Base-by-base conservation (phyloP, 2,797 vertebrate species). In the Acanthurus tractus region DNA sequence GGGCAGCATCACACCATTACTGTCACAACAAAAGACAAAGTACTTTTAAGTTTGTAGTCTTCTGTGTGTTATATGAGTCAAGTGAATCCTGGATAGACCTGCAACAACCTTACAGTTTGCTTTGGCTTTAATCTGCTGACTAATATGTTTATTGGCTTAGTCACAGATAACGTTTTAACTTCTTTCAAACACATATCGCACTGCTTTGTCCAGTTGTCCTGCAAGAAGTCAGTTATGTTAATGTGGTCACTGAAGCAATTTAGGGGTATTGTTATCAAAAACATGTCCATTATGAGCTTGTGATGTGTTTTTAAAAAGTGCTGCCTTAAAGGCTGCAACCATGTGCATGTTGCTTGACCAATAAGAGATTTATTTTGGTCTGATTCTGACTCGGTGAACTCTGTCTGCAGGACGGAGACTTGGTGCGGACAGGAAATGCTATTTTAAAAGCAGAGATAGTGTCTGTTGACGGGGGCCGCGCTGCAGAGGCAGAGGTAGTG, bases 21-120 rank as follows among this genome's bases (percentile, higher is more conserved):
- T 0, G 95, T 99, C 88, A 99, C 98, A 44, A 98, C 98, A 74
- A 99, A 99, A 93, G 98, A 99, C 93, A 98, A 98, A 76, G 93
- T 94, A 87, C 13, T 3, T 14, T 23, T 5, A n/a, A 66, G 48
- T 4, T 42, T 68, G 59, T 58, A 2, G 2, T 0, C 13, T 58
- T 5, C 25, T 20, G n/a, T 70, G 62, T 52, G 44, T 10, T 23
- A 23, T 3, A 34, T 55, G 44, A 14, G 29, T 14, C 5, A 0
- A 45, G 29, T 34, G 29, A 34, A 34, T 34, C 6, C 29, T 34
- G 29, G 6, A 34, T 34, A 34, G 7, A 34, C 29, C 29, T 34
- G 29, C 29, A 34, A 34, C 29, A 34, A 6, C 29, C 29, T 34
- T 34, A 15, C 44, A 45, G 13, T 45, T 50, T 17, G 0, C 10